Evolutionary conservation across 2,797 vertebrate species (phyloP).

Genomic region (Perodicticus potto): DNA sequence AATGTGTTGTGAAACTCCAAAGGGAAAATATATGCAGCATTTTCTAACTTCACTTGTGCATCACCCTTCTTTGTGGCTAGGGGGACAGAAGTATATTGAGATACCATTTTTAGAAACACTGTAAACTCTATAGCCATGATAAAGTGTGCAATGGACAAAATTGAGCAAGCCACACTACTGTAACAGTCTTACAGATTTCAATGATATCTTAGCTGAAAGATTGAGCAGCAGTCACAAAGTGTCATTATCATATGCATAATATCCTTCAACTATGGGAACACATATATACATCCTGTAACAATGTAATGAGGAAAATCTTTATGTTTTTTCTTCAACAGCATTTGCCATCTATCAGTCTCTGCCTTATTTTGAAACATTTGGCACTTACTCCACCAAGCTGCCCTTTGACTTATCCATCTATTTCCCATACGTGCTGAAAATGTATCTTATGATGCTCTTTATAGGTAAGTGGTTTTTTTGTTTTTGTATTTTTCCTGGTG

Average conservation of each 20-base stretch:
- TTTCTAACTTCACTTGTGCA: background rate
- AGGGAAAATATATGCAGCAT: background rate
- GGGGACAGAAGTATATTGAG: background rate
- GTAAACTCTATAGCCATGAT: background rate
- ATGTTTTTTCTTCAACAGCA: conserved; percentile 85
- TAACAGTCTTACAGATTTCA: background rate
- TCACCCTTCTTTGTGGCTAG: background rate
- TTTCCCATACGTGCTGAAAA: conserved; percentile 89
- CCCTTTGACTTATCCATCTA: conserved; percentile 84
- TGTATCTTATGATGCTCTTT: conserved; percentile 90
- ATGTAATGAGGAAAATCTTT: background rate
- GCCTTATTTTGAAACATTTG: conserved; percentile 89
- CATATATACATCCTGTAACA: background rate
- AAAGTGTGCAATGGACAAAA: background rate
- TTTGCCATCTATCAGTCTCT: conserved; percentile 91
- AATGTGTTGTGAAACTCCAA: background rate
- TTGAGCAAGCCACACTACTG: background rate
- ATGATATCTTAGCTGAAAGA: background rate
- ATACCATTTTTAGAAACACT: background rate
- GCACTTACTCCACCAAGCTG: conserved; percentile 86
- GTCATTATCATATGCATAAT: background rate
- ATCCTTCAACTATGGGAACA: background rate
- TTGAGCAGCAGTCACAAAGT: background rate
- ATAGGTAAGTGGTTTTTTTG: conserved; percentile 89
- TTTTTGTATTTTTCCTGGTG: background rate